Conservation (phyloP, 2,113 vertebrate genomes). For the Gallinago jamesoni region DNA sequence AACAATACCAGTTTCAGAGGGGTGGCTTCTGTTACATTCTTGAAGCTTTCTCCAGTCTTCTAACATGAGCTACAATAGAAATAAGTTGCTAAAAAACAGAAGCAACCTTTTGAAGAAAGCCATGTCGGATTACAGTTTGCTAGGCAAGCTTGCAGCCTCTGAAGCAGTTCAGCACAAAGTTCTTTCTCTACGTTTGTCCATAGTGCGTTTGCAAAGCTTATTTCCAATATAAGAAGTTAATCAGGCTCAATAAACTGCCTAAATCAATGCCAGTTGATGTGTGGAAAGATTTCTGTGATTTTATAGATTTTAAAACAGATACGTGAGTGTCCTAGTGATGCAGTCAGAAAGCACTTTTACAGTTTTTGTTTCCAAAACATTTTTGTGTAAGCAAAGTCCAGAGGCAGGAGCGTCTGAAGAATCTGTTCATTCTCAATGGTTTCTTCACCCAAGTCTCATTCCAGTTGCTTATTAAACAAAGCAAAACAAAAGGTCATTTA, state of each 20-base stretch:
- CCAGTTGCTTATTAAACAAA: conserved; percentile 54
- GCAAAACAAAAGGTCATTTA: conserved; percentile 17
- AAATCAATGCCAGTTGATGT: neutral
- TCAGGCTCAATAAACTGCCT: neutral
- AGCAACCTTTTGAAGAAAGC: neutral
- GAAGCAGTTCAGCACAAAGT: neutral
- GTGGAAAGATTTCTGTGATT: neutral
- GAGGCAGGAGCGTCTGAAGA: conserved; percentile 26
- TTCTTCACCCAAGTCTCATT: conserved; percentile 54
- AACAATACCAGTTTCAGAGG: neutral
- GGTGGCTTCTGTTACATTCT: neutral
- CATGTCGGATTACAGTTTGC: neutral
- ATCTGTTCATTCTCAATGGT: conserved; percentile 41
- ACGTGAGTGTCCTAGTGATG: neutral
- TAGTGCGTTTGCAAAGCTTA: neutral
- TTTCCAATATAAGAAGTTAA: neutral
- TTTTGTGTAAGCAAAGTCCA: conserved; percentile 48
- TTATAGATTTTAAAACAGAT: neutral
- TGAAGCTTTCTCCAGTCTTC: neutral
- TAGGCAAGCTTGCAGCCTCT: neutral
- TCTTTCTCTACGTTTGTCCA: accelerated
- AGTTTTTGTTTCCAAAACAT: conserved; percentile 34
- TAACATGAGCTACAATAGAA: neutral
- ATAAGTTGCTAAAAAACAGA: neutral
- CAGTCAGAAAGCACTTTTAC: conserved; percentile 58